Evolutionary conservation across 1,140 invertebrate species (phyloP).

Genomic region (Bombus confusus): DNA sequence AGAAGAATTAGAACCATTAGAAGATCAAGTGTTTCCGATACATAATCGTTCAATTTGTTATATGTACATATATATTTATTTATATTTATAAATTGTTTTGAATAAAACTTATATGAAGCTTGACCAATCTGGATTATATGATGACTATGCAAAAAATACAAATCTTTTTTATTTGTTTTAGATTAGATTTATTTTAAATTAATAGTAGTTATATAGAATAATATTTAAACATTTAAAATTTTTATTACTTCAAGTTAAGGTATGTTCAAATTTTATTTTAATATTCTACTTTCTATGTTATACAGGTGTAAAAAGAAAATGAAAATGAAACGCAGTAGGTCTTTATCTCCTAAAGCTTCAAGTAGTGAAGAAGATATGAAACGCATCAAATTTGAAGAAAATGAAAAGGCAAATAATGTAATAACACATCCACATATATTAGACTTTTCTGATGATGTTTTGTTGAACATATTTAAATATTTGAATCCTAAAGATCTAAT

Average conservation of each 20-base stretch:
- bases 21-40: constrained; percentile 2
- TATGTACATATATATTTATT: constrained; percentile 31
- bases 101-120: not conserved
- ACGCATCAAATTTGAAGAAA: constrained; percentile 61
- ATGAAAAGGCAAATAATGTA: constrained; percentile 37
- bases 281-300: not conserved
- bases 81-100: constrained; percentile 22
- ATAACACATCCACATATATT: constrained; percentile 61
- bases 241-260: not conserved
- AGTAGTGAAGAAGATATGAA: constrained; percentile 70
- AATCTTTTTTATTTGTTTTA: constrained; percentile 1
- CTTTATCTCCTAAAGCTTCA: constrained; percentile 72
- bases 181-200: not conserved
- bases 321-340: constrained; percentile 74
- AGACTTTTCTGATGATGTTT: constrained; percentile 82
- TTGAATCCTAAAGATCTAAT: constrained; percentile 81
- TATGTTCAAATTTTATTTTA: not conserved
- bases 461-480: constrained; percentile 83
- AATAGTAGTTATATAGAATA: not conserved
- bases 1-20: not conserved
- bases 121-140: not conserved
- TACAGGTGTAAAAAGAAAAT: constrained; percentile 54
- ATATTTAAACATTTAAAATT: not conserved
- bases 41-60: constrained; percentile 38
- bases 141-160: constrained; percentile 21